Evolutionary conservation across 1,140 invertebrate genomes (phyloP).

Genomic region (Bombus superbus): DNA sequence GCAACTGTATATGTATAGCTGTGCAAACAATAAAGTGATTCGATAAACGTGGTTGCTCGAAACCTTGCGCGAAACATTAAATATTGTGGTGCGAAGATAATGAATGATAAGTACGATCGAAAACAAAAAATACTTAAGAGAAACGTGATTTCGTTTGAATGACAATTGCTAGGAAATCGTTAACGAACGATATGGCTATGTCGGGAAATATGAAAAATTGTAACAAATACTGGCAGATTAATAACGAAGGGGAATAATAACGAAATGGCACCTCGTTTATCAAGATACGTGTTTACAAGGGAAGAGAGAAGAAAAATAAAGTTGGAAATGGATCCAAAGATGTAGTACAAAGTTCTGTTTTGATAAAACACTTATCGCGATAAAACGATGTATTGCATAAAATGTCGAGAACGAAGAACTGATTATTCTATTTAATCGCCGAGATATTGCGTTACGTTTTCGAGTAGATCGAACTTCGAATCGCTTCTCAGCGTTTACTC

Average conservation of each 20-base stretch:
- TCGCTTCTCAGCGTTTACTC: not conserved
- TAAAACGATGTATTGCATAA: conserved; percentile 19
- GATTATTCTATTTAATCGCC: conserved; percentile 43
- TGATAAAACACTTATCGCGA: conserved; percentile 33
- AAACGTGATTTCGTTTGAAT: not conserved
- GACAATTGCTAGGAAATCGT: no score
- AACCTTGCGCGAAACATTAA: not conserved
- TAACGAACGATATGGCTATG: no score
- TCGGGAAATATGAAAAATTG: no score
- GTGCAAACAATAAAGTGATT: not conserved
- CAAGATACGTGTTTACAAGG: not conserved
- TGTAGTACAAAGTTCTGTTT: conserved; percentile 24
- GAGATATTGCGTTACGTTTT: conserved; percentile 30
- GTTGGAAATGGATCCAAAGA: not conserved
- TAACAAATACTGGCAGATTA: not conserved
- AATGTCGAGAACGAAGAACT: conserved; percentile 3
- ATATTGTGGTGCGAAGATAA: not conserved
- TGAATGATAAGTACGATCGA: not conserved
- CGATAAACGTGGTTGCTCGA: not conserved
- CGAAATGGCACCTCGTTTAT: no score
- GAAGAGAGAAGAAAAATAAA: not conserved
- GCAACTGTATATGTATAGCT: not conserved
- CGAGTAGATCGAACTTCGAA: not conserved
- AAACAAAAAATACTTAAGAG: not conserved
- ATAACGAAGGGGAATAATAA: not conserved